Evolutionary conservation across 2,797 vertebrate species (phyloP).

Genomic region (Novumbra hubbsi): DNA sequence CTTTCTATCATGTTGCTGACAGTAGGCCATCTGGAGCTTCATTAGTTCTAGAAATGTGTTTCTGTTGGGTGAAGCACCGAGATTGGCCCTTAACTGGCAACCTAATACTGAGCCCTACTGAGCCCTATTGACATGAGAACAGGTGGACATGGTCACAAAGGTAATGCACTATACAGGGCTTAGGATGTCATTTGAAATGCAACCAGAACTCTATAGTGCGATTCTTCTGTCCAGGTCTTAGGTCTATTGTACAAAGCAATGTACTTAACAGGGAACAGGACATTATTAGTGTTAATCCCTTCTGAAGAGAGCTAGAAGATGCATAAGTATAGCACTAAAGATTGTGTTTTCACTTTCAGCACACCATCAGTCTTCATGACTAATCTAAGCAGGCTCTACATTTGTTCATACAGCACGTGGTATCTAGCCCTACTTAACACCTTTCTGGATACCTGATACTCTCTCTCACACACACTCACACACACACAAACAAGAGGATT

Average conservation of each 20-base stretch:
- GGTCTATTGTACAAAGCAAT: not conserved
- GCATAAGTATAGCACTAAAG: constrained; percentile 53
- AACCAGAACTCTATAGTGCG: not conserved
- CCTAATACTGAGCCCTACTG: not conserved
- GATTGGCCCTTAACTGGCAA: no score
- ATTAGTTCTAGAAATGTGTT: constrained; percentile 54
- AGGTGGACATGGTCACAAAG: not conserved
- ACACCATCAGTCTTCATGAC: constrained; percentile 69
- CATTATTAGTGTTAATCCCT: constrained; percentile 39
- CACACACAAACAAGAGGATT: constrained; percentile 15
- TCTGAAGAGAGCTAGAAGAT: constrained; percentile 54
- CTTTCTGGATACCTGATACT: not conserved
- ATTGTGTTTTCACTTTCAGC: constrained; percentile 73
- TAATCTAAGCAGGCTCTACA: constrained; percentile 56
- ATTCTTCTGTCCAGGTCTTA: not conserved
- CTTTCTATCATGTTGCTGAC: constrained; percentile 50
- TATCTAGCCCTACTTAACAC: constrained; percentile 35
- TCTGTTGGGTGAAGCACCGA: constrained; percentile 32
- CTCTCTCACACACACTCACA: constrained; percentile 11
- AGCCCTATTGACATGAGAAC: not conserved
- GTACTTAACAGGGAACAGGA: constrained; percentile 35
- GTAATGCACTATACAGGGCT: not conserved
- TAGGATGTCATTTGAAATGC: not conserved
- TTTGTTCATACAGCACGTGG: constrained; percentile 37
- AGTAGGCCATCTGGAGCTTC: constrained; percentile 56